These are phyloP conservation scores for Onychostoma macrolepis DNA, from an alignment of 2,113 vertebrate species.

Conservation along the genomic window DNA sequence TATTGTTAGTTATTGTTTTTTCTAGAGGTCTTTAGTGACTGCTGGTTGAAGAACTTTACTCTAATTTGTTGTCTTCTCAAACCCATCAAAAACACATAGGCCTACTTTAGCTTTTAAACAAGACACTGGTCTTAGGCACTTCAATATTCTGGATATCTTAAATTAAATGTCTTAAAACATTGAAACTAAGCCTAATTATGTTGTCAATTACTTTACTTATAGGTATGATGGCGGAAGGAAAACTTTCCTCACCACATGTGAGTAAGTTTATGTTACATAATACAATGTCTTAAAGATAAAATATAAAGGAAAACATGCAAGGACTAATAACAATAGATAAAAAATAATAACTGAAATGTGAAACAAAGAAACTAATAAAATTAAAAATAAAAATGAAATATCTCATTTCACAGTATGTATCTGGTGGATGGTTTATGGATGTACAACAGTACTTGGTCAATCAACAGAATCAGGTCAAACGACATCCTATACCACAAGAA, in stretches of 20 bases:
- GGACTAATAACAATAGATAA: not conserved
- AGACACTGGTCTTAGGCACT: not conserved
- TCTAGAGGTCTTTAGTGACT: not conserved
- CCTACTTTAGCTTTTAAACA: not conserved
- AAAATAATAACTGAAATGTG: not conserved
- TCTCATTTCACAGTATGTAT: not conserved
- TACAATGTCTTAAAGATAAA: not conserved
- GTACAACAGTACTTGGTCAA: not conserved
- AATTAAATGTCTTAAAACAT: not conserved
- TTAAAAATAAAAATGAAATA: not conserved
- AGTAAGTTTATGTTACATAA: constrained; percentile 29
- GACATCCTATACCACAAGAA: not conserved
- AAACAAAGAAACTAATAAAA: not conserved
- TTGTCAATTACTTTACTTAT: not conserved
- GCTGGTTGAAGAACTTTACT: not conserved
- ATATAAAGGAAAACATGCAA: not conserved
- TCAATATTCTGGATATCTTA: not conserved
- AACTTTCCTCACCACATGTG: constrained; percentile 25
- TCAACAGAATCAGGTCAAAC: not conserved
- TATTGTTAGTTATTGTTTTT: not conserved
- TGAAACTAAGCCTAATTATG: not conserved
- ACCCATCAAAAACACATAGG: not conserved
- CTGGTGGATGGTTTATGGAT: not conserved
- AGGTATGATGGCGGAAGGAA: constrained; percentile 30
- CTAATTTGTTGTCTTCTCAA: not conserved